phyloP scores from a whole-genome alignment of 2,797 vertebrate species.

The Microctenopoma stevenorrisi region DNA sequence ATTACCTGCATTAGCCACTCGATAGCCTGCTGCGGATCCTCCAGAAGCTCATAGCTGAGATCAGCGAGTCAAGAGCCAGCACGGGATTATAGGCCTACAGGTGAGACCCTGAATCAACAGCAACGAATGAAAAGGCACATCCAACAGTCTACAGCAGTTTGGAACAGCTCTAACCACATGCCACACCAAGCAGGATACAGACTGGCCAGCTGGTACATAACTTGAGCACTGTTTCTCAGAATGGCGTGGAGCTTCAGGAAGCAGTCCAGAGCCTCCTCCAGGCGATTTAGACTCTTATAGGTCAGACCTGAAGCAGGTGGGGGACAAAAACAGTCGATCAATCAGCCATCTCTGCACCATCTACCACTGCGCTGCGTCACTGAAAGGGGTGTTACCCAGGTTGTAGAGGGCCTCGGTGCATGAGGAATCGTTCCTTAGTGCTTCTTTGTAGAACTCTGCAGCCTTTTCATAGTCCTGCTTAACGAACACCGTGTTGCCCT shows the following conservation, averaged over 20 bases:
- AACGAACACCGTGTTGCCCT: conserved; percentile 93
- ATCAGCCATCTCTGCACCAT: neutral
- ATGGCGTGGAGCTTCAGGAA: conserved; percentile 97
- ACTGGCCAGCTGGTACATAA: conserved; percentile 92
- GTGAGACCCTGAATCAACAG: neutral
- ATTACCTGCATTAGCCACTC: conserved; percentile 96
- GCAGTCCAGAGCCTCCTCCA: conserved; percentile 94
- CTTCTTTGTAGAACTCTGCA: conserved; percentile 96
- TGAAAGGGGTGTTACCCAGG: conserved; percentile 80
- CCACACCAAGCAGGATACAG: conserved; percentile 88
- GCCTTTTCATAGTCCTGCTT: conserved; percentile 94
- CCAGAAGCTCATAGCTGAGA: conserved; percentile 90
- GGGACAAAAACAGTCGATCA: neutral
- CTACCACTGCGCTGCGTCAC: neutral
- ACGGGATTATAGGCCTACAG: neutral
- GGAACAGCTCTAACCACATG: neutral
- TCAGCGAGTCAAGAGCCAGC: conserved; percentile 54
- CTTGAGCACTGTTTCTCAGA: conserved; percentile 91
- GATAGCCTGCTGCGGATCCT: conserved; percentile 91
- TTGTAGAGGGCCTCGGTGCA: conserved; percentile 98
- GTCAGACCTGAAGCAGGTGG: conserved; percentile 85
- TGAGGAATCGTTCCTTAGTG: conserved; percentile 95
- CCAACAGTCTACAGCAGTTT: neutral
- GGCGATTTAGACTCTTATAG: conserved; percentile 89
- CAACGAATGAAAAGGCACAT: neutral